phyloP scores from a whole-genome alignment of 2,797 vertebrate genomes.

The Chelidonichthys spinosus region DNA sequence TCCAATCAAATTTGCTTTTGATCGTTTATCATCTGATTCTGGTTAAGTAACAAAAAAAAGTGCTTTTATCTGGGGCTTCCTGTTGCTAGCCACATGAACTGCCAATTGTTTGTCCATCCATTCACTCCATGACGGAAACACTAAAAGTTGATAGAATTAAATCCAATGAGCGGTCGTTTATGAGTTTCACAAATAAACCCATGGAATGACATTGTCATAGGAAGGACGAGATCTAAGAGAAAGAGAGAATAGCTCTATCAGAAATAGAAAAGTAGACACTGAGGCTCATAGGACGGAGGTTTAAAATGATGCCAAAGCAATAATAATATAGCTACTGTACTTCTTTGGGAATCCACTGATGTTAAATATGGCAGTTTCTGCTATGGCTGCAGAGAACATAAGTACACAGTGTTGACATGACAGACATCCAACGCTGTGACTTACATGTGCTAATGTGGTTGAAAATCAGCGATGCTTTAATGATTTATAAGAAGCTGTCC shows the following conservation, averaged over 20 bases:
- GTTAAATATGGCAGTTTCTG: background rate
- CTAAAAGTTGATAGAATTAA: constrained; percentile 27
- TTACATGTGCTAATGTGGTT: constrained; percentile 10
- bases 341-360: background rate
- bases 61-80: constrained; percentile 50
- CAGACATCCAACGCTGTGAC: constrained; percentile 6
- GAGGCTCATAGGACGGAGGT: background rate
- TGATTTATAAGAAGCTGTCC: constrained; percentile 18
- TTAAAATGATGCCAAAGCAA: background rate
- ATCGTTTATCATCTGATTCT: constrained; percentile 57
- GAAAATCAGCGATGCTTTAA: constrained; percentile 10
- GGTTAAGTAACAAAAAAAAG: constrained; percentile 33
- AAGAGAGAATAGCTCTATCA: background rate
- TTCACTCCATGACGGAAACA: constrained; percentile 39
- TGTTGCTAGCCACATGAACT: constrained; percentile 43
- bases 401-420: constrained; percentile 2
- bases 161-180: constrained; percentile 26
- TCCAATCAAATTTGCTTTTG: constrained; percentile 20
- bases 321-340: background rate
- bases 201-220: constrained; percentile 5
- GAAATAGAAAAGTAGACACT: background rate
- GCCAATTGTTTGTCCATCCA: constrained; percentile 33
- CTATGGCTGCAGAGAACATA: background rate
- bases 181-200: constrained; percentile 24
- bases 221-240: constrained; percentile 4